Evolutionary conservation across 2,113 vertebrate species (phyloP).

Genomic region (Athene noctua): DNA sequence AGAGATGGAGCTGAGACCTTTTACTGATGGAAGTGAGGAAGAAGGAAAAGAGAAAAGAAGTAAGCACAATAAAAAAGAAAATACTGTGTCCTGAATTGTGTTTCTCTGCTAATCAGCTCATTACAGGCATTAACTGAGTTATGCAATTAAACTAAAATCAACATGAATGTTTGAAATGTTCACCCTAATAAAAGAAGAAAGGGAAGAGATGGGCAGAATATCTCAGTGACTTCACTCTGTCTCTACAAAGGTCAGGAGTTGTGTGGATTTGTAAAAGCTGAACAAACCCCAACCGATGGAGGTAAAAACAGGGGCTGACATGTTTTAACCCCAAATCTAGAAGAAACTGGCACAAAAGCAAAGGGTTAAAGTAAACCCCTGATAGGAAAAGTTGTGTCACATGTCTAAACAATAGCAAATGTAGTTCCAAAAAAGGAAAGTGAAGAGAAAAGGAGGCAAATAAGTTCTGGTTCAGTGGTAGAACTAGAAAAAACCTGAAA

Average conservation of each 20-base stretch:
- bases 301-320: neutral
- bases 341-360: neutral
- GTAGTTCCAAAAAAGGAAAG: neutral
- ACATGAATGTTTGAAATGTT: neutral
- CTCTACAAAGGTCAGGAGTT: neutral
- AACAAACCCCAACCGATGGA: neutral
- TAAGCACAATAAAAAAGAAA: neutral
- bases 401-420: neutral
- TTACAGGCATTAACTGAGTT: neutral
- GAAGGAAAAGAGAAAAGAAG: neutral
- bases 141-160: neutral
- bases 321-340: neutral
- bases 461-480: neutral
- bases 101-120: neutral
- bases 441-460: neutral
- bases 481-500: neutral
- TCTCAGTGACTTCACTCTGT: neutral
- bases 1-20: neutral
- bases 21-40: neutral
- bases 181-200: neutral
- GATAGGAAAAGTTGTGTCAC: neutral
- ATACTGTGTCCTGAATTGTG: neutral
- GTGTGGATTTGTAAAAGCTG: neutral
- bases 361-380: neutral
- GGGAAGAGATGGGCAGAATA: neutral